A percentile compares a stretch with the other conserved stretches of the same genome.
Evolutionary conservation across 92 coral and sea anemone genomes (phyloP).

Genomic region (Anthopleura xanthogrammica): DNA sequence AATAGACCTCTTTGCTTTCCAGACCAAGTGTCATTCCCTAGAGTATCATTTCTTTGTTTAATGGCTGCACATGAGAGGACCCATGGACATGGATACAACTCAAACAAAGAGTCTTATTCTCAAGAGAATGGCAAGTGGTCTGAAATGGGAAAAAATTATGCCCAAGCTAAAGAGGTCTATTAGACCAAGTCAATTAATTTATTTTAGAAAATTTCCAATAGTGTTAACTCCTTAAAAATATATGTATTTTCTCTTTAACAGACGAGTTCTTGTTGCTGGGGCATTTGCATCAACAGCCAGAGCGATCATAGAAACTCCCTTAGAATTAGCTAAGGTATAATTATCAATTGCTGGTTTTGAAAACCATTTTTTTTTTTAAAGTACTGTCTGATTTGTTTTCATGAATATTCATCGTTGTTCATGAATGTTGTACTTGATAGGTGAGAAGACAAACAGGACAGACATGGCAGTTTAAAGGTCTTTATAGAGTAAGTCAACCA

Average conservation of each 20-base stretch:
- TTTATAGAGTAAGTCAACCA: slow-evolving; percentile 57
- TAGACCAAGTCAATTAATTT: no score
- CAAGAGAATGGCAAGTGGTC: no score
- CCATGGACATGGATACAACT: neutral
- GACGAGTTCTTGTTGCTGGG: slow-evolving; percentile 80
- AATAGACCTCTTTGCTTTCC: neutral
- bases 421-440: slow-evolving; percentile 14
- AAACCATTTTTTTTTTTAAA: neutral
- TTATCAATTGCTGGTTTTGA: neutral
- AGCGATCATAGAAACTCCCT: slow-evolving; percentile 86
- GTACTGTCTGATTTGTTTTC: no score
- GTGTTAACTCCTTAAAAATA: no score
- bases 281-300: slow-evolving; percentile 76
- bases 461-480: slow-evolving; percentile 75
- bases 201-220: neutral
- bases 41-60: no score
- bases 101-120: no score
- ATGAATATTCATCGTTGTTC: neutral
- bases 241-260: slow-evolving; percentile 12
- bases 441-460: slow-evolving; percentile 83
- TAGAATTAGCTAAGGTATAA: slow-evolving; percentile 85
- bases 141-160: no score
- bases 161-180: no score
- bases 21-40: no score
- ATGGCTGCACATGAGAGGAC: no score